A percentile compares a stretch with the other conserved stretches of the same genome.
Conservation (phyloP, 1,140 invertebrate species). For the Drosophila nikananu region DNA sequence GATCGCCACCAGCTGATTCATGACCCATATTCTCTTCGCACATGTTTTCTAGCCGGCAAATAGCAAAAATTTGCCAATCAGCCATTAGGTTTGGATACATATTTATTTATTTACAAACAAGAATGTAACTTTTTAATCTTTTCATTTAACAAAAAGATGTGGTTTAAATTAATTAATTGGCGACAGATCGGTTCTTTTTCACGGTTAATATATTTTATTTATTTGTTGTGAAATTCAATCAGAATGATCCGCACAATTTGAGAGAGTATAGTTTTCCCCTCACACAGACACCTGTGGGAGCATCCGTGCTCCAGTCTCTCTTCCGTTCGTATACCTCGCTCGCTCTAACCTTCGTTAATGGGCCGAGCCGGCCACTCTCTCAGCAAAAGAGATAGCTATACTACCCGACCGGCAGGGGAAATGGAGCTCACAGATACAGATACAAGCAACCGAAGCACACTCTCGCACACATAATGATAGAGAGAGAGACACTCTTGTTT, state of each 20-base stretch:
- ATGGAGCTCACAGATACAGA: slow-evolving; percentile 24
- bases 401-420: slow-evolving; percentile 27
- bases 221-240: slow-evolving; percentile 75
- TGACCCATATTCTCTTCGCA: slow-evolving; percentile 58
- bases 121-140: background rate
- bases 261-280: slow-evolving; percentile 11
- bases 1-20: slow-evolving; percentile 39
- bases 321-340: slow-evolving; percentile 7
- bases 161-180: background rate
- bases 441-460: background rate
- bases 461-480: background rate
- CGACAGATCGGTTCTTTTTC: background rate
- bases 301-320: slow-evolving; percentile 2
- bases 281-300: slow-evolving; percentile 9
- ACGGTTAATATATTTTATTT: background rate
- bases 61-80: background rate
- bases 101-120: too few relatives aligned
- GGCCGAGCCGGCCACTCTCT: background rate
- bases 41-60: slow-evolving; percentile 36
- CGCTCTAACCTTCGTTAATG: background rate
- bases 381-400: slow-evolving; percentile 23
- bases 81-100: background rate
- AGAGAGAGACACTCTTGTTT: background rate
- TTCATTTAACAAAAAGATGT: background rate
- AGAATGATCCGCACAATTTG: slow-evolving; percentile 56